Evolutionary conservation across 2,797 vertebrate genomes (phyloP), one percentile per base, ranked within the genome.

Genomic region (Monodelphis domestica): DNA sequence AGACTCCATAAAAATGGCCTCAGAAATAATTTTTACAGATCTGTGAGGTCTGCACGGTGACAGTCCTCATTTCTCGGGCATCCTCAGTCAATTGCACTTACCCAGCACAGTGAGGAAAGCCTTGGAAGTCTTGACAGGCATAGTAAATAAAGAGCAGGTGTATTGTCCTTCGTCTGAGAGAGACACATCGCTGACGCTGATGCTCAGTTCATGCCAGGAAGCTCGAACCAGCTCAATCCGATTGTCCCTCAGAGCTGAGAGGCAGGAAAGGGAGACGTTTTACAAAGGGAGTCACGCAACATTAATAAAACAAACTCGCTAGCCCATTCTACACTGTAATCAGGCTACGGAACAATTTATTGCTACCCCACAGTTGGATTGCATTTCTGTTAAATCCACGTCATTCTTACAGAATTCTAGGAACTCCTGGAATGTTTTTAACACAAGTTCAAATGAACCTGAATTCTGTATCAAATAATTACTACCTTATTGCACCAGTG

Each of bases 71-170:
- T 51, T 91, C 95, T 91, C 91, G 45, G 26, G 28, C 50, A 28
- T 5, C 89, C 53, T 94, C 24, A 55, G 87, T 91, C 53, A 38
- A 30, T 92, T 50, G 88, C 59, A 98, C 99, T 99, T 97, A 99
- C 99, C 99, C 0, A 99, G 98, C 90, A 99, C 99, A 0, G 99
- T 99, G 96, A 99, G 98, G 98, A 99, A 99, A 98, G 99, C 99
- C 98, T 99, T 99, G 98, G 99, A 99, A 78, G 99, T 99, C 98
- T 99, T 99, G 98, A 99, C 99, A 52, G 99, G 99, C 99, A 99
- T 99, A 91, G 99, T 99, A 98, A 99, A 99, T 95, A 99, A 99
- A 38, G 99, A 99, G 96, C 99, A 99, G 97, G 99, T 99, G 97
- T 99, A 99, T 97, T 99, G 99, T 94, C 99, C 99, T 97, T 99